These are phyloP conservation scores for Bagarius yarrelli DNA, from an alignment of 2,113 vertebrate species.

Conservation along the genomic window DNA sequence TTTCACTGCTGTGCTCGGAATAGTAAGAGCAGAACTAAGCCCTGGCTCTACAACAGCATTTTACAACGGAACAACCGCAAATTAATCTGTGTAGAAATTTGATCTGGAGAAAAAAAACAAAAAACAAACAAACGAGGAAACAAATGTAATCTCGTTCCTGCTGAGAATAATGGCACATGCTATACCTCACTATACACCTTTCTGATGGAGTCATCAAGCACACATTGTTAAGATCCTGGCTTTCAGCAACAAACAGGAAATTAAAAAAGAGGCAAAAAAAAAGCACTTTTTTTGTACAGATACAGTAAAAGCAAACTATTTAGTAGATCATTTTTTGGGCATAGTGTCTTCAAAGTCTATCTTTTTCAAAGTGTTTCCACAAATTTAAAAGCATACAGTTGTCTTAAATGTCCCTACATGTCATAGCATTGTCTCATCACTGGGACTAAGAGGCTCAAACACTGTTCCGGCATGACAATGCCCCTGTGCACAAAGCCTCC, in stretches of 20 bases:
- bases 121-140: background rate
- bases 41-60: background rate
- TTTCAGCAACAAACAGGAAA: background rate
- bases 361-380: too few species aligned
- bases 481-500: too few species aligned
- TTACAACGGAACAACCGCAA: background rate
- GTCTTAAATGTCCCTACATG: too few species aligned
- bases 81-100: background rate
- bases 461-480: too few species aligned
- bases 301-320: background rate
- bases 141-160: background rate
- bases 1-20: conserved; percentile 38
- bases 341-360: too few species aligned
- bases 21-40: conserved; percentile 26
- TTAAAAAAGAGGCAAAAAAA: too few species aligned
- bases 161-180: background rate
- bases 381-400: too few species aligned
- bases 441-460: too few species aligned
- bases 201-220: background rate
- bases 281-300: background rate
- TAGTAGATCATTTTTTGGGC: too few species aligned
- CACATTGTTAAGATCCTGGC: background rate
- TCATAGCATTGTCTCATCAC: too few species aligned
- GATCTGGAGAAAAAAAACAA: background rate
- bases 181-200: background rate